Base-by-base conservation (phyloP, 1,140 invertebrate species). In the Brachystomella parvula region DNA sequence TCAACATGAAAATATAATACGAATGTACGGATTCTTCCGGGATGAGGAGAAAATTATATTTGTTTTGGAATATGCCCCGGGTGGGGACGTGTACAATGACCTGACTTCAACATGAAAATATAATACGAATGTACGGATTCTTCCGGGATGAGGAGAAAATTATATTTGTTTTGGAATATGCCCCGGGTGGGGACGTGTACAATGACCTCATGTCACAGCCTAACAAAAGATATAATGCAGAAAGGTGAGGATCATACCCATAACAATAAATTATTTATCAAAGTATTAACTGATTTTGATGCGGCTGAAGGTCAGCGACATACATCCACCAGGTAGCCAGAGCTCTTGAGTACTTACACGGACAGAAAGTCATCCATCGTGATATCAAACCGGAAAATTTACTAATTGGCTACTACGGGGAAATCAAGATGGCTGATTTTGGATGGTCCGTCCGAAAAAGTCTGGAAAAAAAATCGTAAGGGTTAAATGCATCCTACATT, bases 111-210 rank as follows among this genome's bases (percentile, higher is more conserved):
- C 95, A 98, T 80, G 90, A 91, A 21, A 87, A 98, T 76, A 93
- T 98, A 75, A 77, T 98, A 32, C 84, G 89, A 26, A 76, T 98
- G 68, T 83, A 89, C 66, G 91, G 90, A 3, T 97, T 92, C 81
- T 98, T 98, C 76, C 87, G 93, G 77, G 94, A 98, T 78, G 85
- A 88, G 2, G 86, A 83, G 33, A 82, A 89, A 63, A 90, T 98
- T 49, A 98, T 93, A 78, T 78, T 98, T 17, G 89, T 96, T 1
- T 77, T 98, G 39, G 95, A 98, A 78, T 96, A 89, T 81, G 94
- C 94, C n/a, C 87, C 87, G 0, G 81, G 84, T 71, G 95, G 95
- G 47, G 95, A 98, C 80, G 78, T 98, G 0, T 98, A 90, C 72
- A 87, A 83, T 74, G 83, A 86, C 75, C 77, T 92, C n/a, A 85